phyloP scores from a whole-genome alignment of 2,797 vertebrate species.

The Periophthalmus magnuspinnatus region DNA sequence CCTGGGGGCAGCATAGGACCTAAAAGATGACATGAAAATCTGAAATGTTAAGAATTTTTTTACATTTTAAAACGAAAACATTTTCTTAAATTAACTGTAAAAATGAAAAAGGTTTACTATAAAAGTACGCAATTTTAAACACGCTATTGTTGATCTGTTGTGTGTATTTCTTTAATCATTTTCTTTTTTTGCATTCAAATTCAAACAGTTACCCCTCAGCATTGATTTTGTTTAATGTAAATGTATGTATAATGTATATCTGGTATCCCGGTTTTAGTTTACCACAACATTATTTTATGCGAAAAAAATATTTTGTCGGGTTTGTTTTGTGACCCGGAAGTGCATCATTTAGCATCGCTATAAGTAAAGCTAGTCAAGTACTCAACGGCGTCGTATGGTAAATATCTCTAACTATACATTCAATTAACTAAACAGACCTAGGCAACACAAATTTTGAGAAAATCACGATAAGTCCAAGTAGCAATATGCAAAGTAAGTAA shows the following conservation, averaged over 20 bases:
- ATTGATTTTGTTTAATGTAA: no score
- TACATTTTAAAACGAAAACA: background rate
- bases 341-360: background rate
- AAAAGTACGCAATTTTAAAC: background rate
- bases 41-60: background rate
- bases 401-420: no score
- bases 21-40: slow-evolving; percentile 45
- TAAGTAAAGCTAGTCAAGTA: background rate
- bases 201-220: no score
- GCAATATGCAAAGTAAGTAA: background rate
- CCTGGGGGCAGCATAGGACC: slow-evolving; percentile 62
- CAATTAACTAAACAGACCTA: background rate
- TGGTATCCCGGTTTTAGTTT: no score
- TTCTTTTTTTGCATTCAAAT: no score
- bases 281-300: no score
- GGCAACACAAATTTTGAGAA: no score
- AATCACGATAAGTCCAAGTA: background rate
- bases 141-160: background rate
- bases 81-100: background rate
- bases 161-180: background rate
- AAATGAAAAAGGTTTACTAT: background rate
- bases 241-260: no score
- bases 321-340: background rate
- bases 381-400: background rate
- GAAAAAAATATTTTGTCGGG: background rate